phyloP scores from a whole-genome alignment of 2,888 invertebrate genomes.

The Synanthedon vespiformis region DNA sequence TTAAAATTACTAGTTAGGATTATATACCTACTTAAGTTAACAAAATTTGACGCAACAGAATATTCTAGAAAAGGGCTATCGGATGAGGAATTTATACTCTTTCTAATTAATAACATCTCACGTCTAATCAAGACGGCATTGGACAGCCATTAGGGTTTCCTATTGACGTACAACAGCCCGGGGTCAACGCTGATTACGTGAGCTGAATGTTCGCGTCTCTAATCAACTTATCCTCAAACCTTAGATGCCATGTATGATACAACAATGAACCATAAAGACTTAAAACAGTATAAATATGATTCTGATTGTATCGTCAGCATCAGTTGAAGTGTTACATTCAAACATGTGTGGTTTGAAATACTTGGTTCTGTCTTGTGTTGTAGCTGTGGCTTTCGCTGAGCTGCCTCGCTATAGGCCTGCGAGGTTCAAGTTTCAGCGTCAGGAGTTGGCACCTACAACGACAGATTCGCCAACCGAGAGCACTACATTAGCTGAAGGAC shows the following conservation, averaged over 20 bases:
- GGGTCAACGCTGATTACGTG: constrained; percentile 52
- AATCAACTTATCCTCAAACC: constrained; percentile 28
- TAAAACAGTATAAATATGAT: constrained; percentile 34
- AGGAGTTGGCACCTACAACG: constrained; percentile 52
- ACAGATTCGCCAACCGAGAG: constrained; percentile 46
- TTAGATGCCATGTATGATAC: constrained; percentile 38
- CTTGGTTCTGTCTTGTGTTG: constrained; percentile 31
- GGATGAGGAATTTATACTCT: too few species aligned
- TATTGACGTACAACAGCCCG: constrained; percentile 18
- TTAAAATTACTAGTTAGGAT: too few species aligned
- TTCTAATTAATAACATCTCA: background rate
- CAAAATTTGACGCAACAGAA: too few species aligned
- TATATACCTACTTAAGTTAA: too few species aligned
- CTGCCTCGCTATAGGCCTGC: constrained; percentile 56
- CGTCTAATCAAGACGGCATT: background rate
- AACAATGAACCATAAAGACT: constrained; percentile 48
- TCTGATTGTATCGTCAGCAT: constrained; percentile 9
- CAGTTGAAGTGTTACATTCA: constrained; percentile 14
- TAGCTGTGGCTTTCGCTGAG: constrained; percentile 40
- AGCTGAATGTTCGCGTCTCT: constrained; percentile 6
- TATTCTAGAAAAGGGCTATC: too few species aligned
- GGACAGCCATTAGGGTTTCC: background rate
- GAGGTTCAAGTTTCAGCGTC: constrained; percentile 59
- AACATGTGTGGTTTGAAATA: constrained; percentile 37
- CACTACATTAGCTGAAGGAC: constrained; percentile 28